Conservation (phyloP, 1,140 invertebrate species). For the Gryllus bimaculatus region DNA sequence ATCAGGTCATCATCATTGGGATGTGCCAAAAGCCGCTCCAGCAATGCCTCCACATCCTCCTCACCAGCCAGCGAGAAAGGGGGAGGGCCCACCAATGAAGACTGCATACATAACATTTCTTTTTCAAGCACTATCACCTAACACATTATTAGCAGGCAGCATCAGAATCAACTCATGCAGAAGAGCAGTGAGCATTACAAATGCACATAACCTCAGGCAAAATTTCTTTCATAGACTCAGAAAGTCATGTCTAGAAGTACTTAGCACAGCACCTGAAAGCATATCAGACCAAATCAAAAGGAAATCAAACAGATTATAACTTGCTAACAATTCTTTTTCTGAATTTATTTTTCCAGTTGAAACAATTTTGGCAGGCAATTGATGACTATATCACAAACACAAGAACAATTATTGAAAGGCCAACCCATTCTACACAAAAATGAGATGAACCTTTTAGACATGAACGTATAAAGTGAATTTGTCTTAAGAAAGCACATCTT, state of each 20-base stretch:
- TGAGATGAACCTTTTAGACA: too few species aligned
- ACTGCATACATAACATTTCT: conserved; percentile 23
- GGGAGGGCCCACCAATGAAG: conserved; percentile 29
- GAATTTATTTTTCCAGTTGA: too few species aligned
- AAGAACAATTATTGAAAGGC: too few species aligned
- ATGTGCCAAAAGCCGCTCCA: conserved; percentile 32
- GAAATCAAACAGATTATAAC: too few species aligned
- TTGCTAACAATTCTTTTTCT: too few species aligned
- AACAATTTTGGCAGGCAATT: too few species aligned
- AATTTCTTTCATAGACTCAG: background rate
- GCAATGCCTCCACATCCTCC: conserved; percentile 32
- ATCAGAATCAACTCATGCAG: background rate
- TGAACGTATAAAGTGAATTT: too few species aligned
- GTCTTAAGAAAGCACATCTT: too few species aligned
- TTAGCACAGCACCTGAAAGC: too few species aligned
- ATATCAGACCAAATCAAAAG: too few species aligned
- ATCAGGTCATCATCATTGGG: conserved; percentile 63
- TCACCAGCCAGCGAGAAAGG: conserved; percentile 23
- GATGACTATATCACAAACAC: too few species aligned
- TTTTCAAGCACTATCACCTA: background rate
- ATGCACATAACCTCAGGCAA: background rate
- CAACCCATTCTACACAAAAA: too few species aligned
- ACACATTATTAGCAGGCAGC: background rate
- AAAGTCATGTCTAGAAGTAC: background rate
- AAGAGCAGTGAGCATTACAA: background rate